Percentiles rank a stretch among this genome's conserved stretches.
phyloP scores from a whole-genome alignment of 2,888 invertebrate species.

The Agonum fuliginosum region DNA sequence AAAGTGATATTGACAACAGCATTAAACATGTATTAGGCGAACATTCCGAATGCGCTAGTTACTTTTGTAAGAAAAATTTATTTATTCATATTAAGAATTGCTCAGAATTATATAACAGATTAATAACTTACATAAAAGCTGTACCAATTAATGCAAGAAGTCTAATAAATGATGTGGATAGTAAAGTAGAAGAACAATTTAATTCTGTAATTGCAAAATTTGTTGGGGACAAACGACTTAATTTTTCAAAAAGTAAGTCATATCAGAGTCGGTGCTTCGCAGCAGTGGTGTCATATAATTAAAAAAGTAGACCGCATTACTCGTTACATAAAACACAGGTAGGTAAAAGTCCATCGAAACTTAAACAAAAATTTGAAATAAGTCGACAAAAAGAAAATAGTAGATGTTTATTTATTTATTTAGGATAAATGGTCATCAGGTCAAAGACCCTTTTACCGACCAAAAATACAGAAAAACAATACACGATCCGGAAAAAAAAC shows the following conservation, averaged over 20 bases:
- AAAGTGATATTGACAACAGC: conserved; percentile 27
- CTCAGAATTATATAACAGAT: background rate
- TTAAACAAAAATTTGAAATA: conserved; percentile 3
- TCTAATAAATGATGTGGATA: conserved; percentile 6
- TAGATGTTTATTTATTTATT: too few relatives aligned
- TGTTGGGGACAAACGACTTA: conserved; percentile 61
- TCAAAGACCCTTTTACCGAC: too few relatives aligned
- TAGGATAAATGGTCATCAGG: too few relatives aligned
- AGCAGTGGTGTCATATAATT: conserved; percentile 59
- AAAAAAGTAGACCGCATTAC: conserved; percentile 46
- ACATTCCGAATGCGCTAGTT: conserved; percentile 25
- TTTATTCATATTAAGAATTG: background rate
- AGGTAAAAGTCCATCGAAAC: conserved; percentile 3
- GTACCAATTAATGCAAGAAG: conserved; percentile 3
- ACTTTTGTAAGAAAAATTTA: conserved; percentile 36
- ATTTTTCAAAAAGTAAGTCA: conserved; percentile 53
- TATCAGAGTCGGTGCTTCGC: conserved; percentile 54
- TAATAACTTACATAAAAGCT: conserved; percentile 4
- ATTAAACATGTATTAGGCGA: conserved; percentile 41
- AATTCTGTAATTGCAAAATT: conserved; percentile 47
- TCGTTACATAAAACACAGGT: background rate
- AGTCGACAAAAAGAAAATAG: background rate
- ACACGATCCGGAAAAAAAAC: too few relatives aligned
- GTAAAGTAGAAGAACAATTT: background rate
- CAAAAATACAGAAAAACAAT: too few relatives aligned